Conservation (phyloP, 2,797 vertebrate genomes). For the Falco naumanni region DNA sequence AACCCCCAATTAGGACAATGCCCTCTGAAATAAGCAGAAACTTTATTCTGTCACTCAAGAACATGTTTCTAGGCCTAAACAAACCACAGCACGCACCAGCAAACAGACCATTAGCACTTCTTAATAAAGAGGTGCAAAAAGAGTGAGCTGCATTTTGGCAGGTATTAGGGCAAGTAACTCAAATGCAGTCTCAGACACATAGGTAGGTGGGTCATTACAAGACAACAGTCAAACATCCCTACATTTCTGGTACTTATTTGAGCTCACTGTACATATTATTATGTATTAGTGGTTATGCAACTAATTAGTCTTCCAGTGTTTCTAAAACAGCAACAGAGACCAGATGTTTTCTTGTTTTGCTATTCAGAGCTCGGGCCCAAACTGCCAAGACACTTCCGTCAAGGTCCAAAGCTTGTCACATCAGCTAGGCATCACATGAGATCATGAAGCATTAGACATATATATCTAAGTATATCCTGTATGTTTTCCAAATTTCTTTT, state of each 20-base stretch:
- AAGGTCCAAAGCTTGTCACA: background rate
- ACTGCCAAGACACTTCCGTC: background rate
- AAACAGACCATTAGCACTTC: background rate
- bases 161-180: background rate
- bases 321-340: slow-evolving; percentile 17
- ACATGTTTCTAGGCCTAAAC: background rate
- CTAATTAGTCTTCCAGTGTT: background rate
- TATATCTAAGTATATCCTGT: background rate
- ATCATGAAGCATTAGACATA: background rate
- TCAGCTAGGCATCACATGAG: background rate
- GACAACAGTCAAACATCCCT: background rate
- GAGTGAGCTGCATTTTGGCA: background rate
- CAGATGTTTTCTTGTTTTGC: slow-evolving; percentile 47
- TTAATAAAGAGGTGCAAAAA: background rate
- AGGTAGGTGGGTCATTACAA: background rate
- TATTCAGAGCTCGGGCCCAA: background rate
- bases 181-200: background rate
- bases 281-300: background rate
- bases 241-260: background rate
- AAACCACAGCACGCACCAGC: background rate
- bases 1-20: background rate
- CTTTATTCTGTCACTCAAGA: background rate
- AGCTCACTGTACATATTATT: background rate
- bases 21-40: background rate
- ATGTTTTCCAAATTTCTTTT: background rate